These are phyloP conservation scores for Petrocephalus schoutedeni DNA, from an alignment of 2,797 vertebrate genomes.

Conservation along the genomic window DNA sequence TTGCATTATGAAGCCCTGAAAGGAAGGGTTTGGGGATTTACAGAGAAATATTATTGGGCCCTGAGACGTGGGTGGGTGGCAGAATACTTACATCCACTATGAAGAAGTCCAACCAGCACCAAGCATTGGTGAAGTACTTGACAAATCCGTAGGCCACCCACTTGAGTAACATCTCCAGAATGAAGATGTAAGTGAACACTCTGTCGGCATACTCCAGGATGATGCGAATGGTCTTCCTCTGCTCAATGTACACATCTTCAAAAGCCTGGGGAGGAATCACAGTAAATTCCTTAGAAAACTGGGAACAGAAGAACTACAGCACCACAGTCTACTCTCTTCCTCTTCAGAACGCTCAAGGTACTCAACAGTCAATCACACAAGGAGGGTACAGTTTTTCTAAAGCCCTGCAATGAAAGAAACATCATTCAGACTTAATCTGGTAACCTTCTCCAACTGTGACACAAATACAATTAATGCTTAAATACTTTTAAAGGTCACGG, in stretches of 20 bases:
- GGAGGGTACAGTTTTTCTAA: neutral
- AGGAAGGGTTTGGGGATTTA: neutral
- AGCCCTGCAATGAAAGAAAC: neutral
- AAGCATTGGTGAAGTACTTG: constrained; percentile 98
- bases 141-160: constrained; percentile 97
- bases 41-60: neutral
- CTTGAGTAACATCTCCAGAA: constrained; percentile 97
- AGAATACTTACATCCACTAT: constrained; percentile 93
- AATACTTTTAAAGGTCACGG: neutral
- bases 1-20: neutral
- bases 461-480: neutral
- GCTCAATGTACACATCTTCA: constrained; percentile 97
- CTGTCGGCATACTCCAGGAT: constrained; percentile 93
- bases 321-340: neutral
- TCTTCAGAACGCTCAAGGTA: neutral
- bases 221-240: constrained; percentile 85
- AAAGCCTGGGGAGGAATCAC: constrained; percentile 75
- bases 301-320: neutral
- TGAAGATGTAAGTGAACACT: constrained; percentile 98
- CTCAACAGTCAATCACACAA: neutral
- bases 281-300: neutral
- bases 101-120: constrained; percentile 99
- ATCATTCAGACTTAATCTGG: neutral
- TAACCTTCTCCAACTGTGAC: neutral
- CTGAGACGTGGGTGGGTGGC: neutral